Evolutionary conservation across 2,113 vertebrate species (phyloP), one percentile per base, ranked within the genome.

Genomic region (Tychaedon coryphoeus): DNA sequence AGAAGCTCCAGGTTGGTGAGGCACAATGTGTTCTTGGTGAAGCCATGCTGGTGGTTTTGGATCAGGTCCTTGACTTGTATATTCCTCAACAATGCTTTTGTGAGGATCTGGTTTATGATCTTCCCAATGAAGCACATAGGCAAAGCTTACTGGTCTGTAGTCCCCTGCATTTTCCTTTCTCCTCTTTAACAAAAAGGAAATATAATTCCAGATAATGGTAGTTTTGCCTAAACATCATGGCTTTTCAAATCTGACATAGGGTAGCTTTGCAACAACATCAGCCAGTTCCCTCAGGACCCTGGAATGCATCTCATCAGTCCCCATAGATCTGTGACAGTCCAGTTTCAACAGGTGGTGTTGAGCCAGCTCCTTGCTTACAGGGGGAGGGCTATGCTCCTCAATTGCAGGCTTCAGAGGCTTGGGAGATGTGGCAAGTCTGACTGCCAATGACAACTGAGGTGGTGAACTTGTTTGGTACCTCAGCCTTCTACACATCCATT

Each of bases 21-120:
- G 36, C 24, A 34, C 0, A 1, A 29, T 24, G 23, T 24, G 24
- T 48, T 65, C 19, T 48, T 34, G 12, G 15, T 65, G 42, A 74
- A 85, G 34, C 24, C 23, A 9, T 48, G 19, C 34, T 29, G 34
- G 9, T 28, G 29, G 7, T 23, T 19, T 9, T 40, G 24, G 19
- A 34, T 66, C 34, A 65, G 16, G 8, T 40, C 10, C 24, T 42
- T 65, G 3, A 48, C 12, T 24, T 66, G 16, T n/a, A 34, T 57
- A 9, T 40, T n/a, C 8, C 24, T 40, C 38, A 40, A 28, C 6
- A 29, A 13, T 5, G 9, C 8, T 40, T 65, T 34, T 19, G 17
- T 0, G 0, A 57, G 42, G 42, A 34, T 40, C n/a, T 84, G 12
- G 7, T 56, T 9, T 64, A 28, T 0, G 1, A n/a, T 54, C 24